A percentile compares a stretch with the other conserved stretches of the same genome.
phyloP scores from a whole-genome alignment of 2,888 invertebrate genomes.

The Oscheius sp. region DNA sequence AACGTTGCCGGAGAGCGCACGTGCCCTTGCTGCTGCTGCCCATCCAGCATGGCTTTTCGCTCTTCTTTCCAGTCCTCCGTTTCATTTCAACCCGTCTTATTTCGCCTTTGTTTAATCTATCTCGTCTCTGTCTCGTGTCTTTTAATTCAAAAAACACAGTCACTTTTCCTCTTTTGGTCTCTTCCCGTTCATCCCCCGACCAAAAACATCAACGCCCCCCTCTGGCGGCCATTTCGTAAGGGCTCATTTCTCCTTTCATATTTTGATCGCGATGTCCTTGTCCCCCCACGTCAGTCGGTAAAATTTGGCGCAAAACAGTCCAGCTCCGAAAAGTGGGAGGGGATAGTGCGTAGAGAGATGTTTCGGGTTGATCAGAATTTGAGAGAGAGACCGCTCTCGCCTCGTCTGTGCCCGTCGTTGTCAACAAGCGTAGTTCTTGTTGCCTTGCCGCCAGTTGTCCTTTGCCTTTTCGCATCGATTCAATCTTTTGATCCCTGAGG shows the following conservation, averaged over 20 bases:
- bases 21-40: background rate
- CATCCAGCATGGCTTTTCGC: too few relatives aligned
- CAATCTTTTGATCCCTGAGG: conserved; percentile 2
- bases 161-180: background rate
- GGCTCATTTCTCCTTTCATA: too few relatives aligned
- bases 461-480: too few relatives aligned
- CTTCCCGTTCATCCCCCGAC: background rate
- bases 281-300: too few relatives aligned
- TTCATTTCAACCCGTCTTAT: background rate
- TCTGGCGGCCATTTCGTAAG: too few relatives aligned
- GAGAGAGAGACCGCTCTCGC: too few relatives aligned
- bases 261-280: too few relatives aligned
- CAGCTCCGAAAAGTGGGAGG: background rate
- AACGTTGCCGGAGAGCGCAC: background rate
- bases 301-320: background rate
- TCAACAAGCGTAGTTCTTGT: conserved; percentile 12
- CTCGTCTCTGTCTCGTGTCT: background rate
- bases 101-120: background rate
- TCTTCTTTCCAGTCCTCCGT: background rate
- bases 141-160: too few relatives aligned
- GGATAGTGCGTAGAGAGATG: too few relatives aligned
- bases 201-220: too few relatives aligned
- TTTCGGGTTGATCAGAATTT: too few relatives aligned
- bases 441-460: background rate
- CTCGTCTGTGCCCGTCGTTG: background rate